Evolutionary conservation across 2,797 vertebrate genomes (phyloP).

Genomic region (Mormyrops attenuatus): DNA sequence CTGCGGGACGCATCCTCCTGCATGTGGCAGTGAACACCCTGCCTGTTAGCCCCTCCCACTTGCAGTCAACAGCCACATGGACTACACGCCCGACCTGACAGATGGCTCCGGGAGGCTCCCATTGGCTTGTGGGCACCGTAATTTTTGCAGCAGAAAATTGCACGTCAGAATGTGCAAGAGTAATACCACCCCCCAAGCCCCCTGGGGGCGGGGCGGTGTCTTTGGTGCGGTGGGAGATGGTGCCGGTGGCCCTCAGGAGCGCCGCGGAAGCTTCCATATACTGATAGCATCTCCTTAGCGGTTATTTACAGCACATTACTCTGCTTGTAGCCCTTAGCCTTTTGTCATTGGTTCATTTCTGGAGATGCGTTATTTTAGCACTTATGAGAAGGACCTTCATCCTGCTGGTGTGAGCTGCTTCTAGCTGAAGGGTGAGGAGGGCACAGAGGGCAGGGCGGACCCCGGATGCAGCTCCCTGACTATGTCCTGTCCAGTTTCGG

Average conservation of each 20-base stretch:
- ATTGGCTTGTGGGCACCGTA: constrained; percentile 12
- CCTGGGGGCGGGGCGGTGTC: not conserved
- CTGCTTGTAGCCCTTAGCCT: constrained; percentile 8
- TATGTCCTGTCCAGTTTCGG: not conserved
- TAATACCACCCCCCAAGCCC: constrained; percentile 9
- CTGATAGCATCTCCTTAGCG: constrained; percentile 21
- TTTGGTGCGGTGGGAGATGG: constrained; percentile 17
- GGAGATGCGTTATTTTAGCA: not conserved
- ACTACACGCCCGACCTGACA: constrained; percentile 8
- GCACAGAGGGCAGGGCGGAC: not conserved
- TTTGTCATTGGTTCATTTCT: constrained; percentile 14
- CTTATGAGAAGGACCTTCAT: not conserved
- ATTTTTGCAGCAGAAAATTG: constrained; percentile 27
- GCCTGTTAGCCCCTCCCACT: not conserved
- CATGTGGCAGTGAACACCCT: constrained; percentile 24
- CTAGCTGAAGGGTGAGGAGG: not conserved
- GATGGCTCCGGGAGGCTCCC: constrained; percentile 4
- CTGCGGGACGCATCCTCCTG: constrained; percentile 68
- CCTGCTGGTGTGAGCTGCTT: not conserved
- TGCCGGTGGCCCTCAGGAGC: not conserved
- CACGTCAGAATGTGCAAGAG: constrained; percentile 18
- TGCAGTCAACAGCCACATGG: not conserved
- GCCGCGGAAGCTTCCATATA: constrained; percentile 13
- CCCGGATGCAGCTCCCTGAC: not conserved
- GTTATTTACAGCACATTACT: constrained; percentile 16